Evolutionary conservation across 2,888 invertebrate genomes (phyloP), one percentile per base, ranked within the genome.

Genomic region (Stictocephala bisonia): DNA sequence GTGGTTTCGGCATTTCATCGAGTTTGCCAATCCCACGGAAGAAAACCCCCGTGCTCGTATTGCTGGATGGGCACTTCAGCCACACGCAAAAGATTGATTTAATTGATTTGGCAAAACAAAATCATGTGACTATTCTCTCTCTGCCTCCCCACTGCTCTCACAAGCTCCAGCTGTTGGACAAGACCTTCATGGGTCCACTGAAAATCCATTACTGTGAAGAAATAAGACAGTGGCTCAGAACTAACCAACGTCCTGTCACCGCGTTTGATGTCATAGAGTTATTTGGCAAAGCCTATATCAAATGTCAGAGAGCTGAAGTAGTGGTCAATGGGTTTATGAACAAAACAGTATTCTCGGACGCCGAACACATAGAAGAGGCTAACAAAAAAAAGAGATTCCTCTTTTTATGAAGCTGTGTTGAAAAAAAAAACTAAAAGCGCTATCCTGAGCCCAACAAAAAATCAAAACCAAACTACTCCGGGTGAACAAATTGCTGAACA

Each of bases 1-100:
- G 40, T 82, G 82, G 82, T 77, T 83, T 44, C 58, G 78, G 22
- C 80, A 81, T 72, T 81, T 82, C 64, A 74, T 79, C 27, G 24
- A 74, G 0, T 70, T 70, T 27, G 71, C 80, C 22, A 80, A 80
- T 24, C 79, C 80, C 3, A 73, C 78, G 35, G 56, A 71, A 53
- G 76, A 79, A 27, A 60, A 78, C 50, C n/a, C 79, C 79, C 35
- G 77, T 80, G n/a, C 58, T 80, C 22, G 70, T 81, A 13, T 13
- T 76, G 2, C 40, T 77, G 11, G 75, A 76, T 73, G 75, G 75
- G 4, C 78, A 77, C 60, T 60, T 50, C 15, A 60, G 71, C 29
- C 77, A 78, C 56, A 75, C 60, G 9, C 71, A 72, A 41, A 79
- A 75, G 24, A 40, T 71, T 31, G 58, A 73, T 18, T 13, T 77